A percentile compares a stretch with the other conserved stretches of the same genome.
These are phyloP conservation scores for Drosophila teissieri DNA, from an alignment of 1,140 invertebrate genomes.

Conservation along the genomic window DNA sequence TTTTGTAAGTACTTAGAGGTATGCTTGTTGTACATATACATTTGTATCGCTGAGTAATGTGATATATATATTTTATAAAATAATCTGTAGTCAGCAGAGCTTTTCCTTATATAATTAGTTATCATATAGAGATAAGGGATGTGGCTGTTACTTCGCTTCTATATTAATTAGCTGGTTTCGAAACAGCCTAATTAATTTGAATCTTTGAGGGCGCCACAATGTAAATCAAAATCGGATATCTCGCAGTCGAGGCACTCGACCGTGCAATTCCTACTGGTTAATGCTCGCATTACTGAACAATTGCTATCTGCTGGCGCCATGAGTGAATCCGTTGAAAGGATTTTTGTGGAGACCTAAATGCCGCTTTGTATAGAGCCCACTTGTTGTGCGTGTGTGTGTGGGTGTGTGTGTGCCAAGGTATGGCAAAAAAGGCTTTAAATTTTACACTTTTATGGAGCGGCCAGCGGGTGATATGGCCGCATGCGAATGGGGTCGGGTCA, in stretches of 20 bases:
- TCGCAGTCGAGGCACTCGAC: background rate
- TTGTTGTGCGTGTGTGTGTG: slow-evolving; percentile 54
- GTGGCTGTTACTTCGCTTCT: too few species aligned
- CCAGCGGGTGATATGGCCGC: background rate
- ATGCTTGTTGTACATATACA: background rate
- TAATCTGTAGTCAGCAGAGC: background rate
- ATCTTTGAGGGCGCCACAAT: background rate
- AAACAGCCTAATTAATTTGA: slow-evolving; percentile 1
- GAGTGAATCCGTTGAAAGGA: slow-evolving; percentile 73
- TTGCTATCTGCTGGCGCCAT: slow-evolving; percentile 72
- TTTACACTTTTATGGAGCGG: slow-evolving; percentile 70
- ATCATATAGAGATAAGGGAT: too few species aligned
- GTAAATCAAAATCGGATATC: slow-evolving; percentile 1
- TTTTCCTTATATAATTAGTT: too few species aligned
- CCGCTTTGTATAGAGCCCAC: slow-evolving; percentile 65
- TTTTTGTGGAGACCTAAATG: slow-evolving; percentile 73
- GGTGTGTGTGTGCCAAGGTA: slow-evolving; percentile 54
- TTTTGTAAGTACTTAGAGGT: background rate
- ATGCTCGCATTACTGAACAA: slow-evolving; percentile 35
- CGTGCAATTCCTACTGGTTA: slow-evolving; percentile 16
- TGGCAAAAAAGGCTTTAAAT: slow-evolving; percentile 72
- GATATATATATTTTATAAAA: background rate
- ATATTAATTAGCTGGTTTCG: too few species aligned
- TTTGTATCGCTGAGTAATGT: background rate
- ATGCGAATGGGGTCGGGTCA: slow-evolving; percentile 43